Base-by-base conservation (phyloP, 1,140 invertebrate genomes). In the Brachionus rubens region DNA sequence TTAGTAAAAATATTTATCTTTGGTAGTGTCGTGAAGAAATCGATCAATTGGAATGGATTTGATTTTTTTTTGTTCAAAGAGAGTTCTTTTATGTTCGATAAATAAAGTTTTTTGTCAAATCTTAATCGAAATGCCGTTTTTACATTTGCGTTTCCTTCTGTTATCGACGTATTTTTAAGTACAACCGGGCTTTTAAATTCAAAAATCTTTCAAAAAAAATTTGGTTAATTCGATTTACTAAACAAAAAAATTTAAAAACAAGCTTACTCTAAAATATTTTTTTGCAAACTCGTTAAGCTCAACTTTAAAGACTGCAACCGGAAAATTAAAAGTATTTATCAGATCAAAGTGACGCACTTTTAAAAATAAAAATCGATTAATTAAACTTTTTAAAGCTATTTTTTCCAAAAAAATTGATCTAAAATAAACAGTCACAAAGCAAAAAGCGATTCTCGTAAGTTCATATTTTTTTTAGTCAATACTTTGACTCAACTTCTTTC, bases 261-360 rank as follows among this genome's bases (percentile, higher is more conserved):
- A n/a, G n/a, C n/a, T 50, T 50, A 72, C 68, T 36, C 50, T 48
- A 72, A 72, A 72, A 72, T 26, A 50, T 24, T 54, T 54, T 10
- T 40, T 6, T 19, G 68, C 68, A 7, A 50, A 12, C 50, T 72
- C 43, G 47, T 50, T 26, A 12, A 72, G 28, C 30, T 72, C 68
- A 12, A 72, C 41, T 72, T 48, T 54, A 41, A 19, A 30, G 26
- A 54, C 26, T 14, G 50, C 46, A 16, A 72, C 28, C 33, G 68
- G 68, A 52, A 50, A 28, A 2, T 36, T 19, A 14, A 72, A 72
- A 24, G 59, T 65, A 21, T 24, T 65, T 21, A 65, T 24, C 1
- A 65, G 24, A 19, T 65, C 59, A 43, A 65, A 14, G 12, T 65
- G 6, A 2, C 54, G 54, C 33, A 14, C 54, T 70, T 70, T 10